Base-by-base conservation (phyloP, 2,888 invertebrate species). In the Aspidapion aeneum region DNA sequence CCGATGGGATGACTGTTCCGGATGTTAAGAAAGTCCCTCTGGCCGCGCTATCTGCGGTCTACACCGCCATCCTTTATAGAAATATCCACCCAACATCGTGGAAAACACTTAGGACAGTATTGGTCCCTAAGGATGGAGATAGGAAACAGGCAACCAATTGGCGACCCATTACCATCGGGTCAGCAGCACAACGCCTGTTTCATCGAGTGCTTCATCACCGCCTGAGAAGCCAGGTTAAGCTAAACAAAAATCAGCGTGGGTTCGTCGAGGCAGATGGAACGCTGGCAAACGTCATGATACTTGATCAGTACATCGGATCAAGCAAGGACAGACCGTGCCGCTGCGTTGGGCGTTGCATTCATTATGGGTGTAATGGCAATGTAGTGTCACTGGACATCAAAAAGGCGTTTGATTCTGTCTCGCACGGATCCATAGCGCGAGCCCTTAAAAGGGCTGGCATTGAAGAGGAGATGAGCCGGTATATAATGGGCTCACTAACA, bases 221-320 rank as follows among this genome's bases (percentile, higher is more conserved):
- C 0, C 52, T 73, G 0, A 18, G 52, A 20, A n/a, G 20, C 0
- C 20, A 60, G 1, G 22, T 62, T 7, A 2, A 18, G 0, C 61
- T 73, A 17, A 61, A 70, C 62, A 57, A 35, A 0, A 48, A 70
- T 9, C 76, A 77, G 64, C 52, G 74, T 0, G 74, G 75, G 0
- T 76, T 77, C 56, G 62, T 70, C 17, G 66, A 72, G 54, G 70
- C 72, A 1, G 79, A 79, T 62, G 79, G 79, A 12, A 74, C 74
- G 1, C 67, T 79, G 12, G 74, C 76, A 5, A 79, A 79, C 58
- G 65, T 73, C 21, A 63, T 74, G 1, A 58, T 74, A 0, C 61
- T 77, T 3, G 67, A 76, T 68, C 62, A 70, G 65, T 67, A 65
- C 55, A 20, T 62, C n/a, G 58, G 61, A 1, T 51, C 18, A 9